Conservation (phyloP, 1,140 invertebrate genomes). For the Cryptotermes secundus region DNA sequence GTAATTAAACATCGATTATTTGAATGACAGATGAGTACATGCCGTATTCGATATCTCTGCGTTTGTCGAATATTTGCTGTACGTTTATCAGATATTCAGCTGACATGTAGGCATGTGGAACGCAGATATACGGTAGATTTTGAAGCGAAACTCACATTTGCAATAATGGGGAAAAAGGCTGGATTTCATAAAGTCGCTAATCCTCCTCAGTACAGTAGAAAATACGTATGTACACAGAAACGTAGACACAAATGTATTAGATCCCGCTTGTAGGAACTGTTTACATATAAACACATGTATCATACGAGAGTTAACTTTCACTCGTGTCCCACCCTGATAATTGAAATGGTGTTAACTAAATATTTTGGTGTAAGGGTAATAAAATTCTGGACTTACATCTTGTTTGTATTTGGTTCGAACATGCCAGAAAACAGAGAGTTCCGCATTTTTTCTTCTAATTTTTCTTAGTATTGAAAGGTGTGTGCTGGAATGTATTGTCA, state of each 20-base stretch:
- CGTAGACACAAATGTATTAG: background rate
- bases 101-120: background rate
- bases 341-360: background rate
- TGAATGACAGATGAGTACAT: background rate
- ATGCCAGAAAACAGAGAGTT: too few species aligned
- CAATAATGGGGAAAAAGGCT: background rate
- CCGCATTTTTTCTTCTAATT: too few species aligned
- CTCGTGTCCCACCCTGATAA: background rate
- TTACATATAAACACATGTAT: background rate
- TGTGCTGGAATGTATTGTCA: too few species aligned
- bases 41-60: background rate
- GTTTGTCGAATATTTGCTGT: background rate
- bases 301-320: background rate
- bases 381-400: too few species aligned
- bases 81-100: background rate
- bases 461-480: too few species aligned
- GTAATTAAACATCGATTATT: conserved; percentile 18
- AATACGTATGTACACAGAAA: background rate
- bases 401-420: too few species aligned
- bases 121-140: background rate
- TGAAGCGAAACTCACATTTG: background rate
- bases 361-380: too few species aligned
- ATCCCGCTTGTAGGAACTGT: background rate
- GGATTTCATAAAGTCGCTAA: background rate
- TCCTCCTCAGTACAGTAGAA: background rate